phyloP scores from a whole-genome alignment of 2,888 invertebrate genomes.

The Noctua comes region DNA sequence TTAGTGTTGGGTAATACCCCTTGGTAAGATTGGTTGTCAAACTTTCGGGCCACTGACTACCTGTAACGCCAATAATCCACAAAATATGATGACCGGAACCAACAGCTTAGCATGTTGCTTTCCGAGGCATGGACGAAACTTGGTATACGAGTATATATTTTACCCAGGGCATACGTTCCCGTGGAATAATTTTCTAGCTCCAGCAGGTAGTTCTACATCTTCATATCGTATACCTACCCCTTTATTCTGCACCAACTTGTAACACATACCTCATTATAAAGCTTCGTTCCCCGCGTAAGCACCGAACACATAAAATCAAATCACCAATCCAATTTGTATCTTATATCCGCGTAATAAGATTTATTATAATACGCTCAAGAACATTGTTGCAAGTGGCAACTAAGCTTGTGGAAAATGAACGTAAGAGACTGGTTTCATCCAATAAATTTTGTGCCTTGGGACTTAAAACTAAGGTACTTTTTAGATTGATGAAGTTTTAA shows the following conservation, averaged over 20 bases:
- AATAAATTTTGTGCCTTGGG: slow-evolving; percentile 32
- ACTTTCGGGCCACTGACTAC: too few relatives aligned
- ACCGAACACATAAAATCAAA: slow-evolving; percentile 51
- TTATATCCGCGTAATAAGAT: slow-evolving; percentile 51
- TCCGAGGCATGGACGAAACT: too few relatives aligned
- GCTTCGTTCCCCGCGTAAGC: slow-evolving; percentile 34
- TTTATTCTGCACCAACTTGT: slow-evolving; percentile 46
- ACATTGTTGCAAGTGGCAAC: slow-evolving; percentile 49
- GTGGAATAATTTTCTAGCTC: background rate
- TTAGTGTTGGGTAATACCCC: too few relatives aligned
- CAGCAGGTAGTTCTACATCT: background rate
- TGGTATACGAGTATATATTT: too few relatives aligned
- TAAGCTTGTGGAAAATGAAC: slow-evolving; percentile 33
- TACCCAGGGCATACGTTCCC: background rate
- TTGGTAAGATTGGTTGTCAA: too few relatives aligned
- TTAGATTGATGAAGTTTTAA: slow-evolving; percentile 21
- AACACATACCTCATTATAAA: slow-evolving; percentile 61
- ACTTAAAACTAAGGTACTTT: slow-evolving; percentile 12
- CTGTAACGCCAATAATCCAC: too few relatives aligned
- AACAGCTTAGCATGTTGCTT: too few relatives aligned
- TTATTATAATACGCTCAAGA: slow-evolving; percentile 46
- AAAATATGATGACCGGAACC: too few relatives aligned
- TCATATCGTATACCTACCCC: background rate
- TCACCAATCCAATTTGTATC: slow-evolving; percentile 59
- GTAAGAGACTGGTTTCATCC: slow-evolving; percentile 13